Base-by-base conservation (phyloP, 2,113 vertebrate species). In the Halcyon senegalensis region DNA sequence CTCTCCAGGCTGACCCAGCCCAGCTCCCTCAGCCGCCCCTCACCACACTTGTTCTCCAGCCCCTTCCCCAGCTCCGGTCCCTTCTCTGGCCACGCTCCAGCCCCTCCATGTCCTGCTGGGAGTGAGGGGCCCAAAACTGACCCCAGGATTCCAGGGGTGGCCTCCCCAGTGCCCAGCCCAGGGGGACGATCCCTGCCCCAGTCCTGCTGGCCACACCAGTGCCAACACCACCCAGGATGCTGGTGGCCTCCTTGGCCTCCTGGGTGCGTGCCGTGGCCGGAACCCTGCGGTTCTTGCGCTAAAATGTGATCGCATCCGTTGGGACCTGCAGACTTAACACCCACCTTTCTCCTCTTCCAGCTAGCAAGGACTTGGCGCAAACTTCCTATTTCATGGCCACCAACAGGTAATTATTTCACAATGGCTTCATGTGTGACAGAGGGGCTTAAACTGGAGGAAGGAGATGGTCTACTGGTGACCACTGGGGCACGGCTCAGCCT, bases 381-480 rank as follows among this genome's bases (percentile, higher is more conserved):
- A 99, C 99, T 3, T 99, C 99, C 74, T 99, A 99, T 95, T 99
- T 99, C 96, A 99, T 99, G 99, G 99, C 99, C 89, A 99, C 99
- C 66, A 99, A 99, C 99, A 99, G 99, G 99, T 99, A 98, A 97
- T 94, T 98, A 94, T 95, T 96, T 97, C 88, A 83, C 33, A 73
- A 66, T 86, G 89, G 44, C 62, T 76, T 83, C 15, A 17, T 90
- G 3, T 90, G 41, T 87, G 69, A 11, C 39, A 13, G 33, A 85
- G 41, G 81, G 31, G 18, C 56, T 79, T 93, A 56, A 39, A 35
- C 62, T 91, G 89, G 35, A 69, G 46, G 82, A 55, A 70, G 46
- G 82, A 56, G 35, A 11, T 24, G 51, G 28, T 53, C 27, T 28
- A 12, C 44, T 55, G 90, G 50, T 72, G 31, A 41, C 21, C 66